A percentile compares a stretch with the other conserved stretches of the same genome.
These are phyloP conservation scores for Onychomys torridus DNA, from an alignment of 2,797 vertebrate species.

Conservation along the genomic window DNA sequence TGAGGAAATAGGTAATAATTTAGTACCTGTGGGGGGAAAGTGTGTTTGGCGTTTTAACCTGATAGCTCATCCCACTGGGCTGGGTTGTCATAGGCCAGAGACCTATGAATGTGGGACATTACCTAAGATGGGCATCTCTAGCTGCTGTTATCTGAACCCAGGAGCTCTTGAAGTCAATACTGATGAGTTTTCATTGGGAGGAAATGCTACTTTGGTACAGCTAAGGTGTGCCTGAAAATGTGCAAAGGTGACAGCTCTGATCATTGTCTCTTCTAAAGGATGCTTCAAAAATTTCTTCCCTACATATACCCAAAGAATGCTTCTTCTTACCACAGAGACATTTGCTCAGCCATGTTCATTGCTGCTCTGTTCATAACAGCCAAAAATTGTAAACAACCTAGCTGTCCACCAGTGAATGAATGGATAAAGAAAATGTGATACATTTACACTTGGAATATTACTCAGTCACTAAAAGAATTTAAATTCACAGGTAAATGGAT, in stretches of 20 bases:
- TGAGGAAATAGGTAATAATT: neutral
- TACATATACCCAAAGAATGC: neutral
- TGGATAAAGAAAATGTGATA: neutral
- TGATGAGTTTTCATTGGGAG: neutral
- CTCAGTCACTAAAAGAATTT: neutral
- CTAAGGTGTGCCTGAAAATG: neutral
- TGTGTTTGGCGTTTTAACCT: neutral
- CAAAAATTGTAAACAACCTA: neutral
- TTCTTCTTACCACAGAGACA: neutral
- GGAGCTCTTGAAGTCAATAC: neutral
- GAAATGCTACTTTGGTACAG: neutral
- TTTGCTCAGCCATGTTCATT: neutral
- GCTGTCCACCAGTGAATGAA: neutral
- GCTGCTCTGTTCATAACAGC: neutral
- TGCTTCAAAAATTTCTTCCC: neutral
- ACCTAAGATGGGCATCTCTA: neutral
- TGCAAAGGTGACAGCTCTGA: neutral
- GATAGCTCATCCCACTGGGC: neutral
- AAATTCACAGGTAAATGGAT: neutral
- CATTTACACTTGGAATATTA: neutral
- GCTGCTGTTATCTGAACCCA: neutral
- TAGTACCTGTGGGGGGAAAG: neutral
- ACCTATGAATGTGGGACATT: neutral
- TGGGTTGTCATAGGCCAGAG: neutral
- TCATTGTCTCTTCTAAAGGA: neutral